Percentiles rank a stretch among this genome's conserved stretches.
These are phyloP conservation scores for Pedetes capensis DNA, from an alignment of 2,113 vertebrate genomes.

Conservation along the genomic window DNA sequence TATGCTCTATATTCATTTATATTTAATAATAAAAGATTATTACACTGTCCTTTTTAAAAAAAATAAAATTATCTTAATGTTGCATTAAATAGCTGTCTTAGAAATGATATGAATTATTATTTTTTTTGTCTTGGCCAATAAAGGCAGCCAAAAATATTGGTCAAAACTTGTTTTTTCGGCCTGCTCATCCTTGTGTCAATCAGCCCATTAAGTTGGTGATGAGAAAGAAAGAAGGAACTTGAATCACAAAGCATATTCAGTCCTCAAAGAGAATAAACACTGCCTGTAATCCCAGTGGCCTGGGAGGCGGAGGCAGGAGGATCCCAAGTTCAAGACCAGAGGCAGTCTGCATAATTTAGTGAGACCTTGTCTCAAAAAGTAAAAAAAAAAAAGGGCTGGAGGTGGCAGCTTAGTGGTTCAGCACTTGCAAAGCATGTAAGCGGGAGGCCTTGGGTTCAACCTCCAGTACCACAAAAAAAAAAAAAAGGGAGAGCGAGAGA, in stretches of 20 bases:
- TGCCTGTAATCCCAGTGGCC: too few relatives aligned
- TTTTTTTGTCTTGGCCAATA: not conserved
- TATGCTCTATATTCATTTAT: not conserved
- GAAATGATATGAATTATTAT: not conserved
- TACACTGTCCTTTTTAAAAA: not conserved
- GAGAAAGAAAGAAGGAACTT: not conserved
- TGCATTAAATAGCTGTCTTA: slow-evolving; percentile 12
- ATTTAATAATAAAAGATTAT: slow-evolving; percentile 1
- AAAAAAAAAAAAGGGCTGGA: too few relatives aligned
- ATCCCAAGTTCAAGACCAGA: too few relatives aligned
- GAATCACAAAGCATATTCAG: slow-evolving; percentile 11
- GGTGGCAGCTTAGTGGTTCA: too few relatives aligned
- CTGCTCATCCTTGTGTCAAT: not conserved
- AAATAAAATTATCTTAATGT: slow-evolving; percentile 17
- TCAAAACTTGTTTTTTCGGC: slow-evolving; percentile 38
- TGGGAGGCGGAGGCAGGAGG: too few relatives aligned
- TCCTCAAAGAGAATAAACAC: slow-evolving; percentile 8
- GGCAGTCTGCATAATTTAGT: too few relatives aligned
- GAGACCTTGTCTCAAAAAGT: too few relatives aligned
- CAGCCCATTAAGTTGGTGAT: slow-evolving; percentile 7
- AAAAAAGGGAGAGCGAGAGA: too few relatives aligned
- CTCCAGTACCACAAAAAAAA: too few relatives aligned
- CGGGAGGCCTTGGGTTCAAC: too few relatives aligned
- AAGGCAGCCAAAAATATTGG: slow-evolving; percentile 40
- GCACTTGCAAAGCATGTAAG: too few relatives aligned